These are phyloP conservation scores for Polyodon spathula DNA, from an alignment of 2,113 vertebrate genomes.

Conservation along the genomic window DNA sequence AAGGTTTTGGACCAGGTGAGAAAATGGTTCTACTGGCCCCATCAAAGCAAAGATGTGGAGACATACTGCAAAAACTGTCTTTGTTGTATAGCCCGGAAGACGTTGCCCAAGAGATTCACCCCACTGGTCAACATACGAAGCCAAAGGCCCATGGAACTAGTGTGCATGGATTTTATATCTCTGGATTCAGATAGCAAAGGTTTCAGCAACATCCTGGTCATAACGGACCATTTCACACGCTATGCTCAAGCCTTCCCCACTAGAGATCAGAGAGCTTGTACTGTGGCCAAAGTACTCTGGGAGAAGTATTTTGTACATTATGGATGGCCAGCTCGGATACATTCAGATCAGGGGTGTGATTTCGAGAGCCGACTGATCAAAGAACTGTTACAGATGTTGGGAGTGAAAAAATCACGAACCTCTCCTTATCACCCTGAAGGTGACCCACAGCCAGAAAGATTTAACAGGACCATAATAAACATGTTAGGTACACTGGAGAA, in stretches of 20 bases:
- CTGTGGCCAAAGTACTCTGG: neutral
- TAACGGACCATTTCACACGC: neutral
- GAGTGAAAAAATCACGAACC: too few species aligned
- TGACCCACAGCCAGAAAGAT: too few species aligned
- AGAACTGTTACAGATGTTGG: too few species aligned
- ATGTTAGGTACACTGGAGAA: too few species aligned
- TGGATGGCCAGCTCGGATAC: slow-evolving; percentile 3
- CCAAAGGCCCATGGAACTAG: neutral
- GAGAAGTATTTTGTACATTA: slow-evolving; percentile 12
- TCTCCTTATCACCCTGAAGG: too few species aligned
- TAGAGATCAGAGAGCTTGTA: slow-evolving; percentile 3
- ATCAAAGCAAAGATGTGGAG: neutral
- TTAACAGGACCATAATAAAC: too few species aligned
- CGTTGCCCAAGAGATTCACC: neutral
- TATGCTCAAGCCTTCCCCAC: slow-evolving; percentile 4
- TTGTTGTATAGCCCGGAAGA: neutral
- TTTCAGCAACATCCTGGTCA: neutral
- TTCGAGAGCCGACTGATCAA: slow-evolving; percentile 11
- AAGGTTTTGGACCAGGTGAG: neutral
- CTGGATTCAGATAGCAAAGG: neutral
- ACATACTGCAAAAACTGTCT: neutral
- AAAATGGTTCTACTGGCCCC: neutral
- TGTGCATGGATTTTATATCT: neutral
- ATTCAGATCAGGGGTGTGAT: slow-evolving; percentile 8
- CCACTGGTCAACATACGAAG: neutral